phyloP scores from a whole-genome alignment of 2,113 vertebrate genomes.

The Paramormyrops kingsleyae region DNA sequence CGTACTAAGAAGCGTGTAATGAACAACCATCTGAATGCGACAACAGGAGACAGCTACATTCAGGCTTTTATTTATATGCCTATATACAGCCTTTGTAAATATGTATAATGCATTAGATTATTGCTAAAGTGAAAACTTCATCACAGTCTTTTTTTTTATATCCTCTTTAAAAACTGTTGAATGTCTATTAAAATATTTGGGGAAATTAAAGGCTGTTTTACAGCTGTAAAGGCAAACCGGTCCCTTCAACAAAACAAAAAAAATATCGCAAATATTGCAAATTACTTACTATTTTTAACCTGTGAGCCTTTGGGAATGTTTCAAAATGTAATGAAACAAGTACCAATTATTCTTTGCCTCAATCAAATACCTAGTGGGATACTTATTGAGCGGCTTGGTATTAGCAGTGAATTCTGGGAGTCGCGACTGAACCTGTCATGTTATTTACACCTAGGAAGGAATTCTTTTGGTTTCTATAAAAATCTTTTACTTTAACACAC shows the following conservation, averaged over 20 bases:
- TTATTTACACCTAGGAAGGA: too few species aligned
- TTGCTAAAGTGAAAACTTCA: background rate
- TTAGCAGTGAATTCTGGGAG: too few species aligned
- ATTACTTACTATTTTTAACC: too few species aligned
- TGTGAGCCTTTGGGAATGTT: too few species aligned
- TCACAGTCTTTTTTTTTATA: background rate
- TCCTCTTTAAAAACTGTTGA: background rate
- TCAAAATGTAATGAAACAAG: too few species aligned
- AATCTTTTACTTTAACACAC: too few species aligned
- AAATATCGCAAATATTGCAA: too few species aligned
- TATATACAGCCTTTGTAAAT: background rate
- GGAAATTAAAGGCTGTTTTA: background rate
- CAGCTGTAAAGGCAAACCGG: background rate
- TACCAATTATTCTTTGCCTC: too few species aligned
- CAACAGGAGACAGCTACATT: background rate
- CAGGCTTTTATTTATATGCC: background rate
- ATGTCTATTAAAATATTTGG: background rate
- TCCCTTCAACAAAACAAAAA: background rate
- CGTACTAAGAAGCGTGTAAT: background rate
- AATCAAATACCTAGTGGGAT: too few species aligned
- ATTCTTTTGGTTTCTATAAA: too few species aligned
- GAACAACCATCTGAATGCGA: background rate
- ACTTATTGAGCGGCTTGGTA: too few species aligned
- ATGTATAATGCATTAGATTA: background rate
- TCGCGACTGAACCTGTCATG: too few species aligned